Evolutionary conservation across 1,140 invertebrate species (phyloP), one percentile per base, ranked within the genome.

Genomic region (Lasioglossum albipes): DNA sequence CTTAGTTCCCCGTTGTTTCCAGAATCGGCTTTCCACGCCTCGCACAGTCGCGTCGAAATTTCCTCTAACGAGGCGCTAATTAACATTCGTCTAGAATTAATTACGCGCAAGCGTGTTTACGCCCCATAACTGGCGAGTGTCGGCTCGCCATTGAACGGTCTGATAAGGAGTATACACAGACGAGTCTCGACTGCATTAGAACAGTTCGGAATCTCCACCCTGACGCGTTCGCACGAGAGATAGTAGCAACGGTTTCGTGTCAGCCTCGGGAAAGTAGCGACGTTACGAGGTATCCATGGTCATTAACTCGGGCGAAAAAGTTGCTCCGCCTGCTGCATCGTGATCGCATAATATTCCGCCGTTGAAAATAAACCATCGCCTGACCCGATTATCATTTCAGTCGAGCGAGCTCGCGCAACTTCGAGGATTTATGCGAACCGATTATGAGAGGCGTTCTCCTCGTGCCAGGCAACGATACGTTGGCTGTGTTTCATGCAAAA

Each of bases 51-150:
- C 42, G 2, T 27, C 10, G 36, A 68, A 77, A 49, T 61, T 59
- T 45, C 36, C 22, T n/a, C 36, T 61, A 22, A 71, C 42, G 27
- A 36, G 57, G 18, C 36, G 12, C 67, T 78, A 72, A 78, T 78
- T 78, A 72, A 64, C 54, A 78, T 71, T 64, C 31, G 68, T 10
- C 9, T 31, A 10, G 27, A 78, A 64, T 52, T 61, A 68, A 76
- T 67, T 76, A 54, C 57, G 57, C 2, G 20, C 59, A 27, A 52
- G 75, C 75, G 54, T 78, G 75, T n/a, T 79, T 36, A 31, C 18
- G 2, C 45, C 13, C 70, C 49, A 67, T 79, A 74, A 79, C 62
- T 10, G 27, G n/a, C 36, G 36, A 20, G 45, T 16, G 22, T 13
- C 22, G 41, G 31, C 18, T 41, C 62, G 13, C 54, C 52, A 41